phyloP scores from a whole-genome alignment of 2,113 vertebrate species.

The Ceuthmochares aereus region DNA sequence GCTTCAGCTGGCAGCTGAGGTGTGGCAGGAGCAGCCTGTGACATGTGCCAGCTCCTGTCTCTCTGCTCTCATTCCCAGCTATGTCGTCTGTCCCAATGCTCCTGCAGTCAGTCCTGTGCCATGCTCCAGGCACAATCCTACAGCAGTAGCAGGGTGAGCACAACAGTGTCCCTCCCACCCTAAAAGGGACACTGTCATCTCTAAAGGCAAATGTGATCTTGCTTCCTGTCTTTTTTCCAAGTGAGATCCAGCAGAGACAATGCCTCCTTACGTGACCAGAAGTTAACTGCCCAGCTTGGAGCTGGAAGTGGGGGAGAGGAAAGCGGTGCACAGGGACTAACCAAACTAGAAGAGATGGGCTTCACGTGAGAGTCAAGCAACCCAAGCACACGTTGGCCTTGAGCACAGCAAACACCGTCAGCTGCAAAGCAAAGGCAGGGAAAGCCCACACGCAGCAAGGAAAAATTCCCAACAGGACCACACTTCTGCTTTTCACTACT shows the following conservation, averaged over 20 bases:
- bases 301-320: background rate
- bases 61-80: background rate
- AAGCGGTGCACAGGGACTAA: background rate
- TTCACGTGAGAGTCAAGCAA: background rate
- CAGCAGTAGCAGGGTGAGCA: background rate
- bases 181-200: background rate
- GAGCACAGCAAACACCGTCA: background rate
- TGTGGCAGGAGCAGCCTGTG: background rate
- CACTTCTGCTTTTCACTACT: background rate
- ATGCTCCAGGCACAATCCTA: no score
- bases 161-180: background rate
- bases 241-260: background rate
- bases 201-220: background rate
- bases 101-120: background rate
- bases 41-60: background rate
- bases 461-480: background rate
- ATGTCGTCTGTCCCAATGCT: fast-evolving
- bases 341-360: no score
- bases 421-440: background rate
- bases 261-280: background rate
- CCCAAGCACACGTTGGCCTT: fast-evolving
- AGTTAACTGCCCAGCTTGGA: background rate
- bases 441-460: background rate
- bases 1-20: background rate
- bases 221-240: background rate